These are phyloP conservation scores for Tetragonisca angustula DNA, from an alignment of 2,888 invertebrate genomes.

Conservation along the genomic window DNA sequence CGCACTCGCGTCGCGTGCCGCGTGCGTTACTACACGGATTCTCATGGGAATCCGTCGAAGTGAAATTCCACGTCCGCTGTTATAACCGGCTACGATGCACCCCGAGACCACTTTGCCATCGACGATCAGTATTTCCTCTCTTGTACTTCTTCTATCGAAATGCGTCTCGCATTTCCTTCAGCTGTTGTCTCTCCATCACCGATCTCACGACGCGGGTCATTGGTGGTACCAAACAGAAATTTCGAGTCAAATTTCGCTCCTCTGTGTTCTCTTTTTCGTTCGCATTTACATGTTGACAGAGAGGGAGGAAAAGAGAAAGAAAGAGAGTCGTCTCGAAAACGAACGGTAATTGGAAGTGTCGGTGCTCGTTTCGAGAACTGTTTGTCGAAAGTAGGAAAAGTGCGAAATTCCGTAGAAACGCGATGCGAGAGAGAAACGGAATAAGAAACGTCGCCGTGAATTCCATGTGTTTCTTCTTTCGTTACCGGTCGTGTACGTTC, in stretches of 20 bases:
- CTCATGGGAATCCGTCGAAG: neutral
- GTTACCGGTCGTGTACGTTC: neutral
- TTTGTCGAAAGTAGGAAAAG: neutral
- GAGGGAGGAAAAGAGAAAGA: neutral
- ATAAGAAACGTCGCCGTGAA: conserved; percentile 25
- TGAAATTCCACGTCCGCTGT: conserved; percentile 22
- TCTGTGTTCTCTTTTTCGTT: neutral
- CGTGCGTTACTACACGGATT: neutral
- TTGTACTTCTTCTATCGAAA: neutral
- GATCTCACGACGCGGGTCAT: neutral
- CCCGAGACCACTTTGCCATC: neutral
- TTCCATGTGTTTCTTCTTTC: conserved; percentile 22
- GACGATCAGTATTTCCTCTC: neutral
- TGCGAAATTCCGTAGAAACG: conserved; percentile 26
- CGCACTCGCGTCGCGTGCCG: neutral
- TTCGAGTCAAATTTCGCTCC: neutral
- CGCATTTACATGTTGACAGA: neutral
- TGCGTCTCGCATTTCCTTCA: neutral
- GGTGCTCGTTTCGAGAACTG: neutral
- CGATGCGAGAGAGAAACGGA: neutral
- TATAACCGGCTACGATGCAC: too few species aligned
- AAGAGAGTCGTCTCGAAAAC: neutral
- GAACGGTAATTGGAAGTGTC: neutral
- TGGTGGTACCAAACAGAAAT: neutral
- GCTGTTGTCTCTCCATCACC: neutral